A percentile compares a stretch with the other conserved stretches of the same genome.
Evolutionary conservation across 2,113 vertebrate species (phyloP).

Genomic region (Empidonax traillii): DNA sequence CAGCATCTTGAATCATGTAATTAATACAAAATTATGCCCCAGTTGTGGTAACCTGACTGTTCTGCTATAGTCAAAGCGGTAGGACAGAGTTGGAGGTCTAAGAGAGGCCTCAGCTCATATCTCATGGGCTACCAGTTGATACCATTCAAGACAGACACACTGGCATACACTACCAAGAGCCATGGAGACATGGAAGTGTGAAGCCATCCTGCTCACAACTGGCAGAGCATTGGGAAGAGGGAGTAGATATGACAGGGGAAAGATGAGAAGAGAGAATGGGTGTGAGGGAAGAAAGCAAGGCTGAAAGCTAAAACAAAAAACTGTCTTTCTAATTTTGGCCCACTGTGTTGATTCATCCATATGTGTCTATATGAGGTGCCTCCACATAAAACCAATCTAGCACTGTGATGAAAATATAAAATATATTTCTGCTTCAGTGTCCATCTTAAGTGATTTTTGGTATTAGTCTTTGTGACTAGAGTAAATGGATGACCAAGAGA

Average conservation of each 20-base stretch:
- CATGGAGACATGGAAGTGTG: not conserved
- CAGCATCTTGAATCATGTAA: not conserved
- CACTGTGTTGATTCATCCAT: not conserved
- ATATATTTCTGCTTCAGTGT: not conserved
- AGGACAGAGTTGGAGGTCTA: not conserved
- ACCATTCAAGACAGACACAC: not conserved
- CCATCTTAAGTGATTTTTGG: not conserved
- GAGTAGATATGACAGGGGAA: not conserved
- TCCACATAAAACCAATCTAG: not conserved
- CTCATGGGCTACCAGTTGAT: not conserved
- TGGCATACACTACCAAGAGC: not conserved
- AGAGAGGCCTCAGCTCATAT: not conserved
- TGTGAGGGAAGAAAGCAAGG: rapidly evolving
- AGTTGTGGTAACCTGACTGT: not conserved
- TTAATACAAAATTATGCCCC: not conserved
- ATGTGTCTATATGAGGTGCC: not conserved
- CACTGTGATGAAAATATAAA: not conserved
- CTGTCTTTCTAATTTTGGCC: not conserved
- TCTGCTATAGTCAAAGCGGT: not conserved
- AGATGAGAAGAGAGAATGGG: not conserved
- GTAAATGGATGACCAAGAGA: not conserved
- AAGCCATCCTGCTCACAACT: not conserved
- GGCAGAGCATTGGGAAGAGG: rapidly evolving
- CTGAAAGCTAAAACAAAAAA: not conserved
- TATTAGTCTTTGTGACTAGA: not conserved